Evolutionary conservation across 2,113 vertebrate genomes (phyloP), one percentile per base, ranked within the genome.

Genomic region (Oncorhynchus gorbuscha): DNA sequence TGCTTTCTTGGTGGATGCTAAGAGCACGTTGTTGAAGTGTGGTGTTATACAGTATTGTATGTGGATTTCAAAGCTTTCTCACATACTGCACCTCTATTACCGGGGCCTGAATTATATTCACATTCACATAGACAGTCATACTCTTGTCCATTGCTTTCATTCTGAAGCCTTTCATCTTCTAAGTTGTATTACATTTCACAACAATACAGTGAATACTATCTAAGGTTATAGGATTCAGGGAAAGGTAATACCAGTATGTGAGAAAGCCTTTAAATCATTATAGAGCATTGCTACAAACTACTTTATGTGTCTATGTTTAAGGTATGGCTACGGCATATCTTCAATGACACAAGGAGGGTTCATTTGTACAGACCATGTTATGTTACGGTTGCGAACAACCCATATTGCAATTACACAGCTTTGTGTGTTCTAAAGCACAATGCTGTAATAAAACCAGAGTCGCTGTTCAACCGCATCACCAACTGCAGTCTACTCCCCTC

Each of bases 401-500:
- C 39, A 45, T 9, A 45, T 12, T 45, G 39, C 2, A 45, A 45
- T 58, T 58, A 4, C 55, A 58, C 55, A 20, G 14, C 55, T 58
- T 18, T 18, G 6, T 20, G 55, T 58, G 55, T 58, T 58, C 5
- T 4, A 58, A 20, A 0, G 20, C 55, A 58, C 55, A 1, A 45
- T 0, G 39, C 39, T 45, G 39, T 45, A 45, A 45, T 45, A 45
- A 45, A 45, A 9, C 48, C 68, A 65, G 61, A 61, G 24, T 73
- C 76, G 70, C 73, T 76, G 69, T 69, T 18, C 83, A 86, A 83
- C 85, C 84, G 75, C 67, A 69, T 77, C 59, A 85, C 87, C 89
- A 86, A 91, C 82, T 79, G 58, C 83, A 58, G 84, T 76, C 74
- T 79, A 79, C 76, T 81, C 75, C 74, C 71, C 70, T 80, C 66